phyloP scores from a whole-genome alignment of 92 coral and sea anemone genomes.

The Actinostola sp. region DNA sequence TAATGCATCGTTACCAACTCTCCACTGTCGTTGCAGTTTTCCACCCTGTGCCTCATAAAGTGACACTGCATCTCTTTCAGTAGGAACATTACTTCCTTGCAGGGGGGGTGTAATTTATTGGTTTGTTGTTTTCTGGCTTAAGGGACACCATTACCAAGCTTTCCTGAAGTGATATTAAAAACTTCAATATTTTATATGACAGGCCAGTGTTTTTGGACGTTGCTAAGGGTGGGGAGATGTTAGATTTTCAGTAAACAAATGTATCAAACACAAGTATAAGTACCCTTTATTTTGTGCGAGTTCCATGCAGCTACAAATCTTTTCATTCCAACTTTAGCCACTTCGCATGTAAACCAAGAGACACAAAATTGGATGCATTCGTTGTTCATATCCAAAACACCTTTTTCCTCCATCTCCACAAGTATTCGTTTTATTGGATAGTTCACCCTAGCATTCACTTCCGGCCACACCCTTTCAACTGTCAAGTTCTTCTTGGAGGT shows the following conservation, averaged over 20 bases:
- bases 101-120: conserved; percentile 33
- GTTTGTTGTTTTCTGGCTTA: conserved; percentile 19
- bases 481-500: conserved; percentile 47
- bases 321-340: conserved; percentile 37
- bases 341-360: conserved; percentile 33
- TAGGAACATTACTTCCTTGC: conserved; percentile 30
- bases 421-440: conserved; percentile 43
- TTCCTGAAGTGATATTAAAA: no score
- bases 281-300: conserved; percentile 40
- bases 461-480: conserved; percentile 50
- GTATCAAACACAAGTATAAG: not conserved
- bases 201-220: no score
- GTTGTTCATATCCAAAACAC: conserved; percentile 32
- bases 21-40: conserved; percentile 46
- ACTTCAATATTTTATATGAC: no score
- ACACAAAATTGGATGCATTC: conserved; percentile 46
- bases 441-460: conserved; percentile 45
- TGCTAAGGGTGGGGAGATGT: not conserved
- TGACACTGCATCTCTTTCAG: conserved; percentile 36
- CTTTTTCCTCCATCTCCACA: conserved; percentile 42
- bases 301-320: conserved; percentile 47
- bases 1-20: conserved; percentile 38
- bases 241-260: not conserved
- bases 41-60: conserved; percentile 55
- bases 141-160: conserved; percentile 31